These are phyloP conservation scores for Haliclona indistincta DNA, from an alignment of 37 sponge, comb jelly and placozoan genomes.

Conservation along the genomic window DNA sequence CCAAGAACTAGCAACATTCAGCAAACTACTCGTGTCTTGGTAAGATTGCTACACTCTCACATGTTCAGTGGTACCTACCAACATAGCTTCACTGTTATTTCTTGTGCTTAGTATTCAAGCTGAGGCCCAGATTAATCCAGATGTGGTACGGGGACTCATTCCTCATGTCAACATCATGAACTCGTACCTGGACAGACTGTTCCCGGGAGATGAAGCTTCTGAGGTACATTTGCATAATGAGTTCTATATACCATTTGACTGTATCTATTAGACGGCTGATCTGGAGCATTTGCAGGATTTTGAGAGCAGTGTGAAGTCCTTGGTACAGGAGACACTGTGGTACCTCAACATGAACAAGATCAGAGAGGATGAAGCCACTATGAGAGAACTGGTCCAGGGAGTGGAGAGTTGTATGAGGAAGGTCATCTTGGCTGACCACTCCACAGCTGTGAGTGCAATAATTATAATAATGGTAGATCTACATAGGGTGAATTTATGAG, in stretches of 20 bases:
- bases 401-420: background rate
- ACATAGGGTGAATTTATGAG: too few relatives aligned
- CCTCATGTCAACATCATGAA: constrained; percentile 18
- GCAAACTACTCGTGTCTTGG: constrained; percentile 46
- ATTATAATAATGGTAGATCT: too few relatives aligned
- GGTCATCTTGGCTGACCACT: constrained; percentile 2
- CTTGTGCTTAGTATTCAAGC: constrained; percentile 40
- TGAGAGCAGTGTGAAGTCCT: constrained; percentile 34
- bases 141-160: constrained; percentile 34
- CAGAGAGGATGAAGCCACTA: background rate
- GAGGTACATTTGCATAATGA: constrained; percentile 5
- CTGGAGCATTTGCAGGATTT: constrained; percentile 51
- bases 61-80: background rate
- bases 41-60: constrained; percentile 7
- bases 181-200: constrained; percentile 45
- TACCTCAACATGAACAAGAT: constrained; percentile 75
- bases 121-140: constrained; percentile 29
- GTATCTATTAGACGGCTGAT: constrained; percentile 41
- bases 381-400: background rate
- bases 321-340: constrained; percentile 65
- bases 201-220: constrained; percentile 35
- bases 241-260: background rate
- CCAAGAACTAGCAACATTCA: constrained; percentile 34
- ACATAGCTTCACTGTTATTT: background rate
- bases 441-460: background rate